A percentile compares a stretch with the other conserved stretches of the same genome.
These are phyloP conservation scores for Chelon labrosus DNA, from an alignment of 2,797 vertebrate species.

Conservation along the genomic window DNA sequence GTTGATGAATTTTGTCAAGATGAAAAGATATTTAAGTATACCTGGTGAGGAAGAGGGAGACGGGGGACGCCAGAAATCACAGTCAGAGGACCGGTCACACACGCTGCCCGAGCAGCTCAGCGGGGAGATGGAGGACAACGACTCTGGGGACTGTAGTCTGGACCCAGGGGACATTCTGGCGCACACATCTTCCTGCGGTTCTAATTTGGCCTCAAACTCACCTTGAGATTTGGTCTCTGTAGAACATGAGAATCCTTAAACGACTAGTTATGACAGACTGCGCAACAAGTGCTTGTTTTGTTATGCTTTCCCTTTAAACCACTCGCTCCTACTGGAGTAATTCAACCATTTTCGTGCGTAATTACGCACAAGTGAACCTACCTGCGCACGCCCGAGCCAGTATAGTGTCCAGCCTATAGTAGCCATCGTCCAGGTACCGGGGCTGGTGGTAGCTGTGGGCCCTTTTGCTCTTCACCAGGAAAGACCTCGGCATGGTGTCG, in stretches of 20 bases:
- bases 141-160: constrained; percentile 59
- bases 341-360: constrained; percentile 22
- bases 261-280: not conserved
- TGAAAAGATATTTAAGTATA: constrained; percentile 40
- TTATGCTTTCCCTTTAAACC: not conserved
- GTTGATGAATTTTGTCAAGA: not conserved
- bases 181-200: constrained; percentile 50
- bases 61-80: constrained; percentile 96
- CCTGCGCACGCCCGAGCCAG: constrained; percentile 90
- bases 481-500: constrained; percentile 93
- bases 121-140: constrained; percentile 87
- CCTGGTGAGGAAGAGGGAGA: constrained; percentile 97
- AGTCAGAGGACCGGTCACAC: constrained; percentile 89
- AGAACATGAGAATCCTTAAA: constrained; percentile 5
- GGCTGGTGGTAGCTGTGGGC: constrained; percentile 98
- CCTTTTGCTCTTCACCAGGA: constrained; percentile 97
- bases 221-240: constrained; percentile 81
- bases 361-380: constrained; percentile 78
- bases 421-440: constrained; percentile 88
- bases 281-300: not conserved
- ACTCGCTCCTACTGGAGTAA: not conserved
- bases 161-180: constrained; percentile 83
- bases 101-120: constrained; percentile 90
- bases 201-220: constrained; percentile 49
- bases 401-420: constrained; percentile 82